Conservation (phyloP, 2,888 invertebrate species). For the Mimumesa dahlbomi region DNA sequence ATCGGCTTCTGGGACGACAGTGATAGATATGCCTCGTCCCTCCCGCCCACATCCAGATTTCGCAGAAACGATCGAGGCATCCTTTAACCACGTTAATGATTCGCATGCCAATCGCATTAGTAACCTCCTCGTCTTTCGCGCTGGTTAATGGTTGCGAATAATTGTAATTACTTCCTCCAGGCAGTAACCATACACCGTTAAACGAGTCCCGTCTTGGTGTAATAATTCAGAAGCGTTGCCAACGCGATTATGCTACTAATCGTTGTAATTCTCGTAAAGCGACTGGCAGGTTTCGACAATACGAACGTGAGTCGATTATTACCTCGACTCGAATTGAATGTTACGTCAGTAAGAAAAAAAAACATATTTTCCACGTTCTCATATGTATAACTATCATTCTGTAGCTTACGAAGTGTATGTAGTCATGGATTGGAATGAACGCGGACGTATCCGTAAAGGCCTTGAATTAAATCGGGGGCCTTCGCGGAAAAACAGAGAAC, state of each 20-base stretch:
- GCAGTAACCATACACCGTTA: conserved; percentile 8
- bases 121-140: not conserved
- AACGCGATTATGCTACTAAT: no score
- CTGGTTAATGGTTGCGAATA: conserved; percentile 11
- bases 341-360: no score
- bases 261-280: no score
- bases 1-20: conserved; percentile 32
- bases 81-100: conserved; percentile 31
- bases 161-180: conserved; percentile 19
- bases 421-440: no score
- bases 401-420: no score
- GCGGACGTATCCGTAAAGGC: no score
- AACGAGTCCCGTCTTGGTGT: not conserved
- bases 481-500: conserved; percentile 1
- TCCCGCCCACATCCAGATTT: conserved; percentile 35
- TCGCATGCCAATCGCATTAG: conserved; percentile 31
- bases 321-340: no score
- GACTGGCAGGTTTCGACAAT: no score
- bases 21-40: conserved; percentile 40
- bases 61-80: conserved; percentile 42
- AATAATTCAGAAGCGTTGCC: no score
- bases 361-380: no score
- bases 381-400: no score
- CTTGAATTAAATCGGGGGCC: conserved; percentile 3
- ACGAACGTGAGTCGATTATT: no score